Evolutionary conservation across 92 coral and sea anemone genomes (phyloP), one percentile per base, ranked within the genome.

Genomic region (Micromussa lordhowensis): DNA sequence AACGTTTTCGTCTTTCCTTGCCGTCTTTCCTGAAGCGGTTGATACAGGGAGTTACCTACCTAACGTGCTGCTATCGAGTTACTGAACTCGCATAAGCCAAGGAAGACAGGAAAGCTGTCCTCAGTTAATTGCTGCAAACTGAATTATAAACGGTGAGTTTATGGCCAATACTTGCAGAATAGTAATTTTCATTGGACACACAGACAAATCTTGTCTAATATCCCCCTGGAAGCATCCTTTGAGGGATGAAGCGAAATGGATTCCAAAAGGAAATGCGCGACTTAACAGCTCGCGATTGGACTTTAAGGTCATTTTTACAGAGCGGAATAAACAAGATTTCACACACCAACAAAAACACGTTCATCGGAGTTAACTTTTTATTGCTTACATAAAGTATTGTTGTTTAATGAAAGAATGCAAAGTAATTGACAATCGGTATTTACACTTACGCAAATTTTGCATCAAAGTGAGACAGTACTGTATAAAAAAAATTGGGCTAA

Each of bases 71-170:
- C 31, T 8, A 6, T 1, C 22, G 70, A 24, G 32, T 59, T 59
- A n/a, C n/a, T n/a, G 66, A 18, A 26, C 19, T n/a, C n/a, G n/a
- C n/a, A n/a, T n/a, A n/a, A 5, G 29, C 12, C 68, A 9, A 63
- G 24, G 24, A 2, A 24, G 71, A 66, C 71, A 28, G 32, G 34
- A 66, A 66, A 66, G 71, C 16, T 66, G 32, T 66, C 71, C 34
- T 26, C 15, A 66, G 32, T 66, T 66, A 28, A 63, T 24, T 63
- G 7, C 34, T 26, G 71, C 32, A 26, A 28, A 7, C 71, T 66
- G 71, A n/a, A 66, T 66, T 66, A 26, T n/a, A 26, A 66, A n/a
- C 71, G 71, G 71, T 66, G 71, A 66, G 71, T 66, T 66, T 15
- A 66, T 26, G 71, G 71, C 14, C 5, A 14, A 26, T 66, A 8